Conservation (phyloP, 2,797 vertebrate genomes). For the Mycteria americana region DNA sequence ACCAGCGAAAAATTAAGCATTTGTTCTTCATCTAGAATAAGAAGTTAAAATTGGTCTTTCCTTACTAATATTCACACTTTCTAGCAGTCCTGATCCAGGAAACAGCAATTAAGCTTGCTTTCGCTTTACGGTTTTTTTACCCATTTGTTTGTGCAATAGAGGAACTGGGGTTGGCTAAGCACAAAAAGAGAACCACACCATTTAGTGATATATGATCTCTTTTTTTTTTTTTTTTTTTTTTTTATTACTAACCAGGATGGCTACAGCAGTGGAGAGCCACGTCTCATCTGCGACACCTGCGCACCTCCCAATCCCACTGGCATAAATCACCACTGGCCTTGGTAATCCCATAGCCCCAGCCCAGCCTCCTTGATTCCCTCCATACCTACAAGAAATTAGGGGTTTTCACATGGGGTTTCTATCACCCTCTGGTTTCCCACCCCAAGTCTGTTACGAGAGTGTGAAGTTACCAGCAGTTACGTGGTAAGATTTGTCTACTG, state of each 20-base stretch:
- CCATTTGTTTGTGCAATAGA: background rate
- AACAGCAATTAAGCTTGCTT: background rate
- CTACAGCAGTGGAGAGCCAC: background rate
- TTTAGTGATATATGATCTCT: background rate
- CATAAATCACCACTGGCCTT: background rate
- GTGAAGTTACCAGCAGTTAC: background rate
- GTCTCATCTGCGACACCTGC: background rate
- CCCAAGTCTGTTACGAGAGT: background rate
- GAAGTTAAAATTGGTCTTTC: background rate
- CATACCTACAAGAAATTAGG: fast-evolving
- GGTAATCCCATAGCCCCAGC: background rate
- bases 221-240: background rate
- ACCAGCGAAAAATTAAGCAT: background rate
- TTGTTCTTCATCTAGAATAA: background rate
- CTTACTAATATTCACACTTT: background rate
- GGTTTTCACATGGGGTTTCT: fast-evolving
- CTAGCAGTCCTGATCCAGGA: background rate
- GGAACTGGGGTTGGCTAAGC: background rate
- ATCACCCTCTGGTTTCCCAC: background rate
- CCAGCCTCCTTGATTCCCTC: background rate
- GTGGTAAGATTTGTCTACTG: background rate
- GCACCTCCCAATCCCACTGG: background rate
- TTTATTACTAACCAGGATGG: background rate
- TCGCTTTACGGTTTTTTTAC: background rate
- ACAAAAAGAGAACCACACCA: background rate